phyloP scores from a whole-genome alignment of 2,888 invertebrate genomes.

The Aricia artaxerxes region DNA sequence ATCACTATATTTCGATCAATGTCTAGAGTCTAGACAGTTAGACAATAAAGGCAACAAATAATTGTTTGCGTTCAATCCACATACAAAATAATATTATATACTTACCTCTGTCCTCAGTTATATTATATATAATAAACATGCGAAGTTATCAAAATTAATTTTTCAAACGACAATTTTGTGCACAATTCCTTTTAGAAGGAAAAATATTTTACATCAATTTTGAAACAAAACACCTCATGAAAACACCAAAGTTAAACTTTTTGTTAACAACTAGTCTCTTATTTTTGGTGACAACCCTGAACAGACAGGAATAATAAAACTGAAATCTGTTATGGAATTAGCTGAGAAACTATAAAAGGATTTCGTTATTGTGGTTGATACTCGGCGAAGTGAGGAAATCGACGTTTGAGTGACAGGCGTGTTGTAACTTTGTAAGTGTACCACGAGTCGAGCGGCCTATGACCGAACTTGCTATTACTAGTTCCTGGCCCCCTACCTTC shows the following conservation, averaged over 20 bases:
- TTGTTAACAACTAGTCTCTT: background rate
- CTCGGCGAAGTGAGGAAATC: slow-evolving; percentile 6
- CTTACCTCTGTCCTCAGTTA: no score
- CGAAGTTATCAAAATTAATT: no score
- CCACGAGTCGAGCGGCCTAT: slow-evolving; percentile 2
- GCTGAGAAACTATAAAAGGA: slow-evolving; percentile 25
- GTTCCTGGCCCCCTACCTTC: background rate
- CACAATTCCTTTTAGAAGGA: no score
- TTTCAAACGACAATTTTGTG: no score
- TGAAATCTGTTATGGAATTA: slow-evolving; percentile 22
- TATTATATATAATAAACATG: no score
- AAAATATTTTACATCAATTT: no score
- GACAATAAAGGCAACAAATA: no score
- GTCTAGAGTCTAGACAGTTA: no score
- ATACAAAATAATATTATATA: no score
- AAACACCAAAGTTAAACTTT: background rate
- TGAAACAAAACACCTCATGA: background rate
- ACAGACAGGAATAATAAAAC: slow-evolving; percentile 19
- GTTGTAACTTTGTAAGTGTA: background rate
- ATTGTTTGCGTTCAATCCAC: no score
- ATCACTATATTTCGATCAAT: no score
- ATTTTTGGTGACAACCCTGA: slow-evolving; percentile 1
- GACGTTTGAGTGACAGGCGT: slow-evolving; percentile 29
- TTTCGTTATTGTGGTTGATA: slow-evolving; percentile 25
- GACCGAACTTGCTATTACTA: background rate